Conservation (phyloP, 1,140 invertebrate genomes). For the Hestina assimilis region DNA sequence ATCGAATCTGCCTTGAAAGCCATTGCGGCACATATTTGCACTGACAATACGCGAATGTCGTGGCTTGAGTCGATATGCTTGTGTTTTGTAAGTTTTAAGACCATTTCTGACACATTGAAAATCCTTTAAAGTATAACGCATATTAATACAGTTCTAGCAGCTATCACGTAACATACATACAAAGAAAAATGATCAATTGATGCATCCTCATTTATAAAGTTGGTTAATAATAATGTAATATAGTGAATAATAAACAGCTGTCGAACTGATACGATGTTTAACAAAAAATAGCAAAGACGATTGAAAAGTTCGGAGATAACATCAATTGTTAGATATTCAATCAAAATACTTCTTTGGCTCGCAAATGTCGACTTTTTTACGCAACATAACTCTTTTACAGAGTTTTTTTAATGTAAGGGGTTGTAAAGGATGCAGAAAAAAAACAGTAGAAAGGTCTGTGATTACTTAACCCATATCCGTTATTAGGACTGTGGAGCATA, state of each 20-base stretch:
- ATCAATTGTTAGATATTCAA: slow-evolving; percentile 51
- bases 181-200: no score
- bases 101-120: no score
- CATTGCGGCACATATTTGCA: no score
- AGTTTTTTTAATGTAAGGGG: slow-evolving; percentile 58
- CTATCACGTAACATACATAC: no score
- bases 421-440: slow-evolving; percentile 61
- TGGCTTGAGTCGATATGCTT: no score
- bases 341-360: slow-evolving; percentile 57
- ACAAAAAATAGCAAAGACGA: slow-evolving; percentile 39
- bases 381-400: slow-evolving; percentile 48
- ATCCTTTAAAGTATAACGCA: no score
- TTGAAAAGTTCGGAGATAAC: slow-evolving; percentile 37
- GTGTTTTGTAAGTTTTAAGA: no score
- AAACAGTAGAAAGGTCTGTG: slow-evolving; percentile 61
- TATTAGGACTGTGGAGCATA: slow-evolving; percentile 57
- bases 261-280: not conserved
- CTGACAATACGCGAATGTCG: no score
- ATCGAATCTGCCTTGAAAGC: no score
- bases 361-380: slow-evolving; percentile 63
- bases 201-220: not conserved
- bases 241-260: not conserved
- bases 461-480: slow-evolving; percentile 76
- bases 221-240: not conserved
- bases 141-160: no score